Percentiles rank a stretch among this genome's conserved stretches.
These are phyloP conservation scores for Drosophila mojavensis DNA, from an alignment of 1,140 invertebrate genomes.

Conservation along the genomic window DNA sequence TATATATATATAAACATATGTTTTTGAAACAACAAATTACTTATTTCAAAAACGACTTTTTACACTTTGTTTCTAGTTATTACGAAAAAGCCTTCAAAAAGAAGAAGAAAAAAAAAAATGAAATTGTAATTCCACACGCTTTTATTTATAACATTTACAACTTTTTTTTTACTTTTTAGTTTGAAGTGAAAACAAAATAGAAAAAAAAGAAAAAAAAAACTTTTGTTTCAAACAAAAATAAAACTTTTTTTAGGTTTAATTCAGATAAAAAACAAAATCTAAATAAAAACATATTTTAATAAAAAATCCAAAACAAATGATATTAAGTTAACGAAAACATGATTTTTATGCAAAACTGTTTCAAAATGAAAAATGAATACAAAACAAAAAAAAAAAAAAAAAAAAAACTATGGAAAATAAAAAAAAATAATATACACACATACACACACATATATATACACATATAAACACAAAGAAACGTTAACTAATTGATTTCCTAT, in stretches of 20 bases:
- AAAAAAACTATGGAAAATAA: no score
- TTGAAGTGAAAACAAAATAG: conserved; percentile 34
- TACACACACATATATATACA: neutral
- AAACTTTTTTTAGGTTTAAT: conserved; percentile 51
- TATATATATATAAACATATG: conserved; percentile 27
- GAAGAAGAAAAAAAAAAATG: conserved; percentile 51
- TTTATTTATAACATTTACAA: conserved; percentile 74
- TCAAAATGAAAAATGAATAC: conserved; percentile 28
- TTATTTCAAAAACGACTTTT: conserved; percentile 37
- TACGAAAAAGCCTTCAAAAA: conserved; percentile 59
- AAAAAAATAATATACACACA: conserved; percentile 35
- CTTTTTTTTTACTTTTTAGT: conserved; percentile 52
- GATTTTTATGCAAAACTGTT: conserved; percentile 52
- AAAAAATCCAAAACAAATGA: conserved; percentile 44
- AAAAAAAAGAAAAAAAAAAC: conserved; percentile 35
- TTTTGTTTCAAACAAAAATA: conserved; percentile 60
- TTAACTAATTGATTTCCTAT: conserved; percentile 70
- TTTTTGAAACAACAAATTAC: conserved; percentile 29
- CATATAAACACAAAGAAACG: conserved; percentile 8
- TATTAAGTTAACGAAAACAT: conserved; percentile 56
- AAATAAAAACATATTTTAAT: conserved; percentile 7
- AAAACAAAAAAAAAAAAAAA: conserved; percentile 39
- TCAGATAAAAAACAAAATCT: no score
- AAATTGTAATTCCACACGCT: conserved; percentile 83
- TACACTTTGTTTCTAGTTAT: conserved; percentile 67